Percentiles rank a stretch among this genome's conserved stretches.
Conservation (phyloP, 2,888 invertebrate genomes). For the Trissonchulus latispiculum region DNA sequence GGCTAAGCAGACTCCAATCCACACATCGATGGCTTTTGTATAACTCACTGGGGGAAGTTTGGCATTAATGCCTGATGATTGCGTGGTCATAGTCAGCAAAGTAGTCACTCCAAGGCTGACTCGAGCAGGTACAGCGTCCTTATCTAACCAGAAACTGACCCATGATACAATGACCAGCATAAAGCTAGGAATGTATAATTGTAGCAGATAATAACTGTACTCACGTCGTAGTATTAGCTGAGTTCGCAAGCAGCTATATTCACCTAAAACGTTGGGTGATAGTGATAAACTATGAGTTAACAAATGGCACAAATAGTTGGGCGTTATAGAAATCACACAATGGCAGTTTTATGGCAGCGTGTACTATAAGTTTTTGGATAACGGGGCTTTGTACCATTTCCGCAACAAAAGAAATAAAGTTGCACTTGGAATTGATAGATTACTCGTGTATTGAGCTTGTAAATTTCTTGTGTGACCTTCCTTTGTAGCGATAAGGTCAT, state of each 20-base stretch:
- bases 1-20: conserved; percentile 66
- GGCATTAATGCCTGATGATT: conserved; percentile 83
- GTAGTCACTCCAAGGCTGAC: conserved; percentile 89
- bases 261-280: conserved; percentile 35
- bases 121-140: conserved; percentile 85
- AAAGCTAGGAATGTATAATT: conserved; percentile 8
- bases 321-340: too few relatives aligned
- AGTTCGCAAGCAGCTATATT: conserved; percentile 40
- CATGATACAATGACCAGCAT: conserved; percentile 9
- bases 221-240: conserved; percentile 36
- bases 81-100: conserved; percentile 87
- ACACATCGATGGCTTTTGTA: conserved; percentile 61
- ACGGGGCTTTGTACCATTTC: too few relatives aligned
- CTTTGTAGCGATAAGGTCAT: too few relatives aligned
- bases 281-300: too few relatives aligned
- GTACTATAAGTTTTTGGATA: too few relatives aligned
- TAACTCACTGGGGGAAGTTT: conserved; percentile 91
- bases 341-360: too few relatives aligned
- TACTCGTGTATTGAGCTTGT: too few relatives aligned
- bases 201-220: conserved; percentile 27
- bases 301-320: too few relatives aligned
- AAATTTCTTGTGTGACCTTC: too few relatives aligned
- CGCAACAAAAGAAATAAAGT: too few relatives aligned
- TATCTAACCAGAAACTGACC: conserved; percentile 53
- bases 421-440: too few relatives aligned